Base-by-base conservation (phyloP, 2,113 vertebrate genomes). In the Larimichthys crocea region DNA sequence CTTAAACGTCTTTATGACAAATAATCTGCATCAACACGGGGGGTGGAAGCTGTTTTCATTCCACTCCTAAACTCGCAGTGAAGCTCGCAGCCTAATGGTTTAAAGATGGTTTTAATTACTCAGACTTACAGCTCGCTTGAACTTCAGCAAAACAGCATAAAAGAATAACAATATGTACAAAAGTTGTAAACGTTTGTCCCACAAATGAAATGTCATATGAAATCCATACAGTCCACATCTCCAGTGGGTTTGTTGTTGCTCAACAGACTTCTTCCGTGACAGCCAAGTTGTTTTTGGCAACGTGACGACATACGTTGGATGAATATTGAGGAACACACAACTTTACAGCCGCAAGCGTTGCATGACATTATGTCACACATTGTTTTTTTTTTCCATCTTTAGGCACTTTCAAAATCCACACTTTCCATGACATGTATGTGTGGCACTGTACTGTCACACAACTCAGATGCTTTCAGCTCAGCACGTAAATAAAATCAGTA, bases 381-480 rank as follows among this genome's bases (percentile, higher is more conserved):
- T 71, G 67, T 70, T 60, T 80, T 35, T 35, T 31, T 35, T 76
- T 82, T 65, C 55, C 31, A 29, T n/a, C 24, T 0, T 19, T 53
- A 16, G 14, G 29, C 68, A 73, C 50, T 73, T 79, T 71, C 17
- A 71, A 12, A 78, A 77, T 60, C n/a, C 64, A 20, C 76, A 56
- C 59, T 69, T 74, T 88, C 74, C 64, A 55, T 15, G 65, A 67
- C 78, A 82, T 46, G 10, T 56, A 44, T 29, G 35, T 40, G 35
- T 40, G 35, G 79, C 78, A 65, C 75, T 75, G 83, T 49, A 57
- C 31, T 81, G 74, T 59, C 70, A 56, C 49, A 56, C 49, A 63
- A 20, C 20, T 76, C 57, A 69, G 24, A 69, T 5, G 50, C 63
- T 40, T 56, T 46, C 29, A 78, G 42, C 8, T 7, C 53, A 0